Base-by-base conservation (phyloP, 2,888 invertebrate genomes). In the Euzophera pinguis region DNA sequence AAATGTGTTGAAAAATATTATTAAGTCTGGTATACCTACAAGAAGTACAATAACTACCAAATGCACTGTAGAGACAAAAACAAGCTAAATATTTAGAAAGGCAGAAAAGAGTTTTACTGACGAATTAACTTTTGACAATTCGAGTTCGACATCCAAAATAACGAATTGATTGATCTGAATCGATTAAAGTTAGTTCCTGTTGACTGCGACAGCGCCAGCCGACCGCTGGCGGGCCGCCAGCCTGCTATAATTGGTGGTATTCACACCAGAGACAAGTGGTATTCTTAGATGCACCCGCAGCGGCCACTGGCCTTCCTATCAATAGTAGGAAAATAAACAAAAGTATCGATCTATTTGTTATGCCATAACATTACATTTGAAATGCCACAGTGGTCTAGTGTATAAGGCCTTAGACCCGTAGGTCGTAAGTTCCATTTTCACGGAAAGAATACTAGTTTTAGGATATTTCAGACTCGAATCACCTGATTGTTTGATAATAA, bases 241-340 rank as follows among this genome's bases (percentile, higher is more conserved):
- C 93, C 92, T 93, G 92, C 95, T 95, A 95, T 95, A 95, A 95
- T 95, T 95, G 95, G 95, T 93, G 93, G 94, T 95, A 91, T 90
- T 89, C 88, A 91, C 74, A 79, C 72, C 77, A 91, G 90, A 91
- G 87, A 89, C 85, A 83, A 76, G 75, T 86, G 91, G 92, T 94
- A 94, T 94, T 93, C 92, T 93, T 93, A 93, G 93, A 89, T 79
- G 80, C 58, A n/a, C n/a, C n/a, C 63, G 69, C 71, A 81, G 89
- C 88, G 87, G 90, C 81, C 84, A 90, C 81, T 84, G 84, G 84
- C 85, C 85, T 88, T 84, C 81, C 77, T 65, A 70, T 65, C 70
- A 65, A 69, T 67, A 66, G 10, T 32, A 32, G 32, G 10, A 32
- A 45, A 78, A 73, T 78, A 73, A 73, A 75, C 42, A 76, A 79